Evolutionary conservation across 2,797 vertebrate species (phyloP), one percentile per base, ranked within the genome.

Genomic region (Hippocampus kuda): DNA sequence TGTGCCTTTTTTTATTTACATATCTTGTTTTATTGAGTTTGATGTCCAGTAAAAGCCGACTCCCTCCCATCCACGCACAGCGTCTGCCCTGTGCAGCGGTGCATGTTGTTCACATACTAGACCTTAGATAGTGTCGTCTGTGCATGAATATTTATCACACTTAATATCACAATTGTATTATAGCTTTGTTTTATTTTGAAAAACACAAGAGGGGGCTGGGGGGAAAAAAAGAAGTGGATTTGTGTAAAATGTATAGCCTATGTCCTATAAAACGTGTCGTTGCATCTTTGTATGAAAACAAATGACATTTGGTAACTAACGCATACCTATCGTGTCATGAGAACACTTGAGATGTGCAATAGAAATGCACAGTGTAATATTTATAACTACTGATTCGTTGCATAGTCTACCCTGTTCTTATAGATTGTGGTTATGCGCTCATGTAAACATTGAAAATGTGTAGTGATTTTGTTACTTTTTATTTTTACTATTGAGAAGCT

Each of bases 61-160:
- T 69, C 68, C 66, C 67, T 67, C 75, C 78, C 76, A 22, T 53
- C 72, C 60, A 20, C 72, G 61, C 27, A 63, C 77, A 74, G 73
- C 72, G 72, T 77, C 77, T 73, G 84, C 76, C 81, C 70, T 79
- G 74, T 81, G 79, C 84, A 81, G 81, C 82, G 77, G 77, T 82
- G 80, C 81, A 79, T 81, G 80, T 38, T 16, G 46, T 82, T 83
- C 84, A 81, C 80, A 82, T 83, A 69, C 57, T 87, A 84, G 80
- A 69, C 68, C 68, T 79, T 88, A 84, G 83, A 72, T 86, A 82
- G 81, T 75, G 66, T 79, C 79, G 81, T 88, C 86, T 84, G 86
- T 90, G 89, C 89, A 90, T 89, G 89, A 86, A 79, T 90, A 88
- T 87, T 88, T 89, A 88, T 88, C 83, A 81, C 83, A 72, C 85